phyloP scores from a whole-genome alignment of 2,888 invertebrate genomes.

The Drosophila histrio region DNA sequence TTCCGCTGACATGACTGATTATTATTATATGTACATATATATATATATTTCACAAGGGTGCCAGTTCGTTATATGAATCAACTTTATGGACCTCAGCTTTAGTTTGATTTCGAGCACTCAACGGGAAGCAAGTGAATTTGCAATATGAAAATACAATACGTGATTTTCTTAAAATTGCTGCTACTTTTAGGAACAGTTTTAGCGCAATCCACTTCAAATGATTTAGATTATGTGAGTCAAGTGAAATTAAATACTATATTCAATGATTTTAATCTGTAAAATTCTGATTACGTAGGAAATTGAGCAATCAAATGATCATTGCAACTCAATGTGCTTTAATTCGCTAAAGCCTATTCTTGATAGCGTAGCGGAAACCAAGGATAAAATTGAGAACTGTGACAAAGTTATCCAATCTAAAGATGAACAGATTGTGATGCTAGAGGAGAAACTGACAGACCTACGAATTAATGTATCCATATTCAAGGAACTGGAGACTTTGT shows the following conservation, averaged over 20 bases:
- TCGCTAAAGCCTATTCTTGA: not conserved
- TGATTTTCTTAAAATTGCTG: not conserved
- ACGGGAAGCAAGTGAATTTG: not conserved
- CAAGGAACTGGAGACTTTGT: not conserved
- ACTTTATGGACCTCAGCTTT: not conserved
- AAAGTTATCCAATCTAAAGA: not conserved
- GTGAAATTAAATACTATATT: not conserved
- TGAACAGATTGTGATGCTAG: not conserved
- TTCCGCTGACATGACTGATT: not conserved
- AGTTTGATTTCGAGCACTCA: not conserved
- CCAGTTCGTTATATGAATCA: not conserved
- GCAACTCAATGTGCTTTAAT: not conserved
- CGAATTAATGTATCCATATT: not conserved
- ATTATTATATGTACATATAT: not conserved
- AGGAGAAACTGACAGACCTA: not conserved
- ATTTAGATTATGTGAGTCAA: not conserved
- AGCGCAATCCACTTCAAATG: not conserved
- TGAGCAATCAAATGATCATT: not conserved
- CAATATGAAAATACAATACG: constrained; percentile 1
- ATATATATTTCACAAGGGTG: not conserved
- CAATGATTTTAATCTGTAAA: not conserved
- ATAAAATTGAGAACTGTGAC: not conserved
- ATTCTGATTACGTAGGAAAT: not conserved
- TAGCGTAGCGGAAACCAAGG: fast-evolving
- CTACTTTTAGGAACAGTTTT: not conserved